These are phyloP conservation scores for Melipona beecheii DNA, from an alignment of 2,888 invertebrate genomes.

Conservation along the genomic window DNA sequence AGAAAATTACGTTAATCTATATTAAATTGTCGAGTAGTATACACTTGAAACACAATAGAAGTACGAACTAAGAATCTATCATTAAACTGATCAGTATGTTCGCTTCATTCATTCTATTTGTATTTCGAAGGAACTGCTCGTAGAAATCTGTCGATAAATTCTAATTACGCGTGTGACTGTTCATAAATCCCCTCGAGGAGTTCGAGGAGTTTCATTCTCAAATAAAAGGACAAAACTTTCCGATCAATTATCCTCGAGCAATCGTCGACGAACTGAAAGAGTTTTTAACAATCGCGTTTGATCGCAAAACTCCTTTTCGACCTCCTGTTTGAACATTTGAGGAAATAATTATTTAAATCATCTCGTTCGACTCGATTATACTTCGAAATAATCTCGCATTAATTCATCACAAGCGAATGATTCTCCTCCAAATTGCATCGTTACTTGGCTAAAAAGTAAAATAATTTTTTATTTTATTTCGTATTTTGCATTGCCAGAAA, in stretches of 20 bases:
- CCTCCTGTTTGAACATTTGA: too few species aligned
- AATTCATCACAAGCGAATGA: too few species aligned
- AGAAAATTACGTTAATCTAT: not conserved
- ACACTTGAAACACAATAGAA: not conserved
- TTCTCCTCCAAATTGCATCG: too few species aligned
- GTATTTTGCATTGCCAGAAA: too few species aligned
- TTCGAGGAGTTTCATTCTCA: not conserved
- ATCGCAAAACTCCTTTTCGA: not conserved
- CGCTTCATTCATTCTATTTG: not conserved
- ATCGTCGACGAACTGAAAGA: not conserved
- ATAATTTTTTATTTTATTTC: too few species aligned
- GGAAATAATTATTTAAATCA: too few species aligned
- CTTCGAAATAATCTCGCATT: too few species aligned
- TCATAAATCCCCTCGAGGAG: not conserved
- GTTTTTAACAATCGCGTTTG: not conserved
- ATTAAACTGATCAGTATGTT: not conserved
- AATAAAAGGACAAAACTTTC: not conserved
- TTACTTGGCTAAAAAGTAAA: too few species aligned
- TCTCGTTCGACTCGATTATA: too few species aligned
- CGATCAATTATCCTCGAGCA: not conserved
- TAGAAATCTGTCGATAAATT: not conserved
- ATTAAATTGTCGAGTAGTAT: not conserved
- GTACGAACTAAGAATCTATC: not conserved
- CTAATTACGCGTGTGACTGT: not conserved
- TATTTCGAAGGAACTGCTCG: not conserved